phyloP scores from a whole-genome alignment of 1,140 invertebrate genomes.

The Tetragonula clypearis region DNA sequence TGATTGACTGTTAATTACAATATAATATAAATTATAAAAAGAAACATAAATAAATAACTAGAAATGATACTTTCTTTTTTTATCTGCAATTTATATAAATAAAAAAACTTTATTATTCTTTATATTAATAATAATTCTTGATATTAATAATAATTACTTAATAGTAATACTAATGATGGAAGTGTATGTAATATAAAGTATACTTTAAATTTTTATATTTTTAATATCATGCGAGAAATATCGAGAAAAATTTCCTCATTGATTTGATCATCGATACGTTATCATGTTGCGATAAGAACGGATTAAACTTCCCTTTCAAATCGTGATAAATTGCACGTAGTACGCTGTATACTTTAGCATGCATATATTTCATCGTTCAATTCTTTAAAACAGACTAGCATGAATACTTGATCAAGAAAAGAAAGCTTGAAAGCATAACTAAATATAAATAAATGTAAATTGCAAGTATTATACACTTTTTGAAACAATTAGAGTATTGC shows the following conservation, averaged over 20 bases:
- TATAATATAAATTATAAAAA: background rate
- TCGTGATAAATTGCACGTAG: background rate
- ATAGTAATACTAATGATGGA: no score
- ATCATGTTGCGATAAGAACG: slow-evolving; percentile 1
- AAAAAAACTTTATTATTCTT: background rate
- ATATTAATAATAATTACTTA: no score
- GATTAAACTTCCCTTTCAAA: background rate
- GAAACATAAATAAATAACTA: no score
- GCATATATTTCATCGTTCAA: no score
- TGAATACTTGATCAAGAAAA: background rate
- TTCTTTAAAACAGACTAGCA: background rate
- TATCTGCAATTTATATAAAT: background rate
- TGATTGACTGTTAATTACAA: background rate
- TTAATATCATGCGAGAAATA: background rate
- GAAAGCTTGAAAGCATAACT: background rate
- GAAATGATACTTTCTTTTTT: no score
- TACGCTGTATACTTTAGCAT: background rate
- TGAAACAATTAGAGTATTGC: background rate
- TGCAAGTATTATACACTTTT: background rate
- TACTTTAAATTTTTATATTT: no score
- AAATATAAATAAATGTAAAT: background rate
- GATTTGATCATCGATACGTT: slow-evolving; percentile 19
- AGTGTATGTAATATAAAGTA: no score
- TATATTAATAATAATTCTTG: no score
- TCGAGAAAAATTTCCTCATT: slow-evolving; percentile 8